Conservation (phyloP, 2,113 vertebrate species). For the Cairina moschata region DNA sequence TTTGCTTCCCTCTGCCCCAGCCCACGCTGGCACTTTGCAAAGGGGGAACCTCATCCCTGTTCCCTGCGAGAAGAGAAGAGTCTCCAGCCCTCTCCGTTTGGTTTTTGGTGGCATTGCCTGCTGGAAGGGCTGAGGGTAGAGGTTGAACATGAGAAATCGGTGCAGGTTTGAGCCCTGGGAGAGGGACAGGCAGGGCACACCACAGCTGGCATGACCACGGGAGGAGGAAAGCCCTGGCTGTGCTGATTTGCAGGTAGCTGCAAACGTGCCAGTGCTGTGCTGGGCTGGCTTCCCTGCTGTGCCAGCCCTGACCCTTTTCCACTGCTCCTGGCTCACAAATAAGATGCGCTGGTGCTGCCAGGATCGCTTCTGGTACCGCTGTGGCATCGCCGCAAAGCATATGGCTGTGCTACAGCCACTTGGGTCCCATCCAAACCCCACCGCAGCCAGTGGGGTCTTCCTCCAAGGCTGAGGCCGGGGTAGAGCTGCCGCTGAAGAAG, state of each 20-base stretch:
- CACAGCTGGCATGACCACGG: fast-evolving
- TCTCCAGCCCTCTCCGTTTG: neutral
- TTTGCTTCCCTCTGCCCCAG: neutral
- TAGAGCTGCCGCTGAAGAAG: neutral
- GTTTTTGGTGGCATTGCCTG: neutral
- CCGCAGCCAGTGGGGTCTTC: neutral
- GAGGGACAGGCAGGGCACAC: neutral
- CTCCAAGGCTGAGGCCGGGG: neutral
- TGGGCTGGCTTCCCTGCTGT: neutral
- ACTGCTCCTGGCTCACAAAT: neutral
- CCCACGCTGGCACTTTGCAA: fast-evolving
- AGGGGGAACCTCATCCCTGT: neutral
- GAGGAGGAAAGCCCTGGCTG: neutral
- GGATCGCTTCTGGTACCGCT: neutral
- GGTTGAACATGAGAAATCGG: neutral
- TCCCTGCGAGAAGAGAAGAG: neutral
- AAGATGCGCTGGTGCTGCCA: neutral
- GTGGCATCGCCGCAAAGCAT: neutral
- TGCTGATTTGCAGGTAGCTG: neutral
- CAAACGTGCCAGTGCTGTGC: neutral
- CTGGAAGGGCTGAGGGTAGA: neutral
- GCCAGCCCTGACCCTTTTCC: neutral
- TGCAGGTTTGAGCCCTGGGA: neutral
- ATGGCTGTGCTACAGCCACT: neutral
- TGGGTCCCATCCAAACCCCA: neutral